These are phyloP conservation scores for Spea hammondii DNA, from an alignment of 2,797 vertebrate species.

Conservation along the genomic window DNA sequence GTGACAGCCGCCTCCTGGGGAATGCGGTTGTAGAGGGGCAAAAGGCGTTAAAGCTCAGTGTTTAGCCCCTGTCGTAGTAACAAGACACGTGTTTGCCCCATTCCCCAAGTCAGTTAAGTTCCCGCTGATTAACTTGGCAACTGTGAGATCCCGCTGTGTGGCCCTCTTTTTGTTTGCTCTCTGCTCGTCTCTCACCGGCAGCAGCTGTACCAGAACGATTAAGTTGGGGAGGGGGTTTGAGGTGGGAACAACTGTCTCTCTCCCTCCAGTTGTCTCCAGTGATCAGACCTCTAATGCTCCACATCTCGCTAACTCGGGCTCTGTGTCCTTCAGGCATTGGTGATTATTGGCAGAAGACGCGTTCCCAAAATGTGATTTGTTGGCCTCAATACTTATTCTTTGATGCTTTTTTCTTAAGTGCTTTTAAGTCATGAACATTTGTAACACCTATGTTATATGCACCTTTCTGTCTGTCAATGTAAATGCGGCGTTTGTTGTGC, in stretches of 20 bases:
- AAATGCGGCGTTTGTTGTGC: no score
- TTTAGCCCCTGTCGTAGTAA: constrained; percentile 56
- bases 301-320: background rate
- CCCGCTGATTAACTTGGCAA: constrained; percentile 44
- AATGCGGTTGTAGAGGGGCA: constrained; percentile 31
- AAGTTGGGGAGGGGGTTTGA: constrained; percentile 27
- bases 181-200: constrained; percentile 48
- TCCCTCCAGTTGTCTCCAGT: constrained; percentile 28
- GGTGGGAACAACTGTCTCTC: constrained; percentile 34
- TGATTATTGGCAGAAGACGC: no score
- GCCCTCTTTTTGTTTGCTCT: constrained; percentile 39
- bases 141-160: constrained; percentile 49
- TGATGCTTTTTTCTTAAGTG: no score
- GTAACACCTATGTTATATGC: no score
- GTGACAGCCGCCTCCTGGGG: constrained; percentile 44
- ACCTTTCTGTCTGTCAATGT: no score
- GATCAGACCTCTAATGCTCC: constrained; percentile 26
- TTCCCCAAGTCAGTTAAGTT: constrained; percentile 36
- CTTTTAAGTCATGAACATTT: no score
- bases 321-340: constrained; percentile 1
- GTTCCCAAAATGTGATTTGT: no score
- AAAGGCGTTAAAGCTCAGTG: constrained; percentile 39
- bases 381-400: no score
- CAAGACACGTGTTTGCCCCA: constrained; percentile 43
- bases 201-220: constrained; percentile 47